Evolutionary conservation across 2,113 vertebrate species (phyloP), one percentile per base, ranked within the genome.

Genomic region (Melanerpes aurifrons): DNA sequence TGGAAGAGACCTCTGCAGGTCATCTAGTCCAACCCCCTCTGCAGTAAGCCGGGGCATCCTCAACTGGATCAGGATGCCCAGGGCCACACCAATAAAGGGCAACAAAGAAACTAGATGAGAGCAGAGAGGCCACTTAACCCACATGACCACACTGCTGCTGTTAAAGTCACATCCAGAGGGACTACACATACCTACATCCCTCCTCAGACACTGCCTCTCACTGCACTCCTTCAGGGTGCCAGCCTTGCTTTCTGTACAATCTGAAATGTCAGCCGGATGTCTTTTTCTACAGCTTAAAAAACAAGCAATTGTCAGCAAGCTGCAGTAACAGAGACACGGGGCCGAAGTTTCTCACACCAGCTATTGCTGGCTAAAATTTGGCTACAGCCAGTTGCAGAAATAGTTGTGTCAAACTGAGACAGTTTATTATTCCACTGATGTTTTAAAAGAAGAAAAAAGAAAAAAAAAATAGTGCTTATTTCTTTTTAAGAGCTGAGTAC

Each of bases 141-240:
- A 84, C 53, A 16, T 24, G 1, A 45, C 78, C 66, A 64, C 1
- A 56, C 50, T 73, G 57, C 3, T 47, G 24, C 63, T 79, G 53
- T 56, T 73, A 58, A 89, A 87, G 16, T 84, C 26, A 79, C 24
- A 87, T 19, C 35, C 81, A 72, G 25, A 14, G 18, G 35, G 40
- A 58, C 71, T 79, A 76, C 50, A 70, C 37, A 2, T 59, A 90
- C 61, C 69, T 63, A 82, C 15, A 69, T 1, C 47, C 68, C 16
- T 89, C 64, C 75, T 85, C 87, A 95, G 59, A 37, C 71, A 79
- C 68, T 73, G 58, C 73, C 78, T 32, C 66, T 89, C 67, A 73
- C 0, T 75, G 71, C 56, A 87, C 24, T 29, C 67, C 26, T 75
- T 85, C 86, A 78, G 25, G 54, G 47, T 67, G 40, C 40, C 72